A percentile compares a stretch with the other conserved stretches of the same genome.
Evolutionary conservation across 1,140 invertebrate species (phyloP).

Genomic region (Dreissena rostriformis): DNA sequence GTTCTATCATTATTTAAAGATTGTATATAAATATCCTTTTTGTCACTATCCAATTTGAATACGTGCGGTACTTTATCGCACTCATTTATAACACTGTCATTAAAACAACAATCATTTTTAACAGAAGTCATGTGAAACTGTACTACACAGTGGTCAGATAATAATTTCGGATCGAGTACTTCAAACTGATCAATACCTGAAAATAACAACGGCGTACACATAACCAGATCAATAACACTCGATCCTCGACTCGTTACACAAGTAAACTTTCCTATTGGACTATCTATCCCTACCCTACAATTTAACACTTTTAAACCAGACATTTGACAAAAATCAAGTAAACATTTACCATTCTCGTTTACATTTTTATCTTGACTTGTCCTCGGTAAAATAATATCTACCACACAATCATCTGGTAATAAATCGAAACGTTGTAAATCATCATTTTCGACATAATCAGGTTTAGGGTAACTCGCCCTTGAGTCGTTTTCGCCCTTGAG

Average conservation of each 20-base stretch:
- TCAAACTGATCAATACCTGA: not conserved
- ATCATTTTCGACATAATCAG: constrained; percentile 21
- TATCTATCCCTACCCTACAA: constrained; percentile 7
- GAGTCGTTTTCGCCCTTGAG: too few species aligned
- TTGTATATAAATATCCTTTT: not conserved
- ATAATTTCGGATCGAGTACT: not conserved
- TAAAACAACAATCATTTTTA: not conserved
- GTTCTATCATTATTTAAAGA: too few species aligned
- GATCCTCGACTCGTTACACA: constrained; percentile 8
- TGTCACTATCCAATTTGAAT: constrained; percentile 18
- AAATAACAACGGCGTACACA: constrained; percentile 9
- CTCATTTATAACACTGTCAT: too few species aligned
- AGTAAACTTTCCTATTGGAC: constrained; percentile 6
- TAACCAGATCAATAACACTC: constrained; percentile 27
- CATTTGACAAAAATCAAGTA: not conserved
- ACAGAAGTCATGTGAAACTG: not conserved
- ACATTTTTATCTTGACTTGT: constrained; percentile 1
- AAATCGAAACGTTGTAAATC: not conserved
- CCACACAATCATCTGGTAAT: constrained; percentile 21
- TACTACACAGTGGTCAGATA: constrained; percentile 14
- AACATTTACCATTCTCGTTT: constrained; percentile 18
- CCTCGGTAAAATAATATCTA: constrained; percentile 9
- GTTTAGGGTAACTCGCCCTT: too few species aligned
- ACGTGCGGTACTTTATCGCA: not conserved
- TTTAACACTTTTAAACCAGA: not conserved